Conservation (phyloP, 1,140 invertebrate species). For the Eriosoma lanigerum region DNA sequence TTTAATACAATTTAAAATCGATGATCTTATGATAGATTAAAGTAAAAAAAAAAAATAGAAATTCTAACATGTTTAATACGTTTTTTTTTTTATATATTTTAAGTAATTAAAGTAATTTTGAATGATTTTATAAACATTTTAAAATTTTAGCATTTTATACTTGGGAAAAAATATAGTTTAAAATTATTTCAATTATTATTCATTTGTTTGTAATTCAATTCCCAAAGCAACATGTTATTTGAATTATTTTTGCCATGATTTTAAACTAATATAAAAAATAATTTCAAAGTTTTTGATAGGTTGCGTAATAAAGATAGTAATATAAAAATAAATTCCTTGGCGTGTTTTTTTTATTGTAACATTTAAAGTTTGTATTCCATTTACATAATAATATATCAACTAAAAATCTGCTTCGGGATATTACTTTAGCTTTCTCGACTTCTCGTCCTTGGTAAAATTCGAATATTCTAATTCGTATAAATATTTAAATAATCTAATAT, state of each 20-base stretch:
- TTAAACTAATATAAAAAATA: not conserved
- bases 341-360: not conserved
- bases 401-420: not conserved
- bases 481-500: not conserved
- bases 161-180: not conserved
- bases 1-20: no score
- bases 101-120: no score
- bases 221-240: not conserved
- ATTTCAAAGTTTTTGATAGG: not conserved
- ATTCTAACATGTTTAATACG: no score
- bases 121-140: no score
- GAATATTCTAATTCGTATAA: not conserved
- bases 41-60: no score
- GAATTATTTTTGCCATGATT: not conserved
- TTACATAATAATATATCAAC: slow-evolving; percentile 16
- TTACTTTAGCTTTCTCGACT: not conserved
- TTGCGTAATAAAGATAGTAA: not conserved
- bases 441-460: not conserved
- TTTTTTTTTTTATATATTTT: no score
- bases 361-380: not conserved
- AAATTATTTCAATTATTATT: not conserved
- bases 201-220: not conserved
- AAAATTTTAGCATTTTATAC: no score
- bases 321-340: not conserved
- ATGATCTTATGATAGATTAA: no score